Conservation (phyloP, 2,888 invertebrate genomes). For the Brachypterus glaber region DNA sequence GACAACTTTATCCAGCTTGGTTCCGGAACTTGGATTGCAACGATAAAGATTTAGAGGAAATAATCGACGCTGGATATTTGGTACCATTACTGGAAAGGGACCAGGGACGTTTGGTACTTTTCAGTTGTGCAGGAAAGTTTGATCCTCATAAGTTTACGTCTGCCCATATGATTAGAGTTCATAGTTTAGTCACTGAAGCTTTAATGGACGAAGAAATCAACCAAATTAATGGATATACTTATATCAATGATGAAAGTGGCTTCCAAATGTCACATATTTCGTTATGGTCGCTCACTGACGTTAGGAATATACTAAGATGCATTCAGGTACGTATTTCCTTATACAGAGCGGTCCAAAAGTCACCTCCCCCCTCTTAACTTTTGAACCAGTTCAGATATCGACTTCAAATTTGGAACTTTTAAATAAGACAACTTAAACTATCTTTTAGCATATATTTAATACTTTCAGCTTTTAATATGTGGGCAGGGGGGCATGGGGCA, state of each 20-base stretch:
- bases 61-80: conserved; percentile 71
- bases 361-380: no score
- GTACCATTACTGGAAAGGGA: conserved; percentile 68
- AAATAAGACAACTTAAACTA: no score
- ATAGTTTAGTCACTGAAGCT: conserved; percentile 76
- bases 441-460: no score
- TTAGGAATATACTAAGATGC: conserved; percentile 66
- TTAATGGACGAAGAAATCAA: conserved; percentile 77
- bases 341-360: no score
- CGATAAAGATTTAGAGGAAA: conserved; percentile 68
- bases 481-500: no score
- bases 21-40: conserved; percentile 71
- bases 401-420: no score
- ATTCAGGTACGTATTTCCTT: conserved; percentile 52
- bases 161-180: conserved; percentile 75
- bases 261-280: conserved; percentile 76
- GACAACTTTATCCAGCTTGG: conserved; percentile 80
- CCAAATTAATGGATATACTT: conserved; percentile 75
- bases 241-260: conserved; percentile 74
- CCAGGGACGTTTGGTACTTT: conserved; percentile 61
- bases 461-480: no score
- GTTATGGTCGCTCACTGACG: conserved; percentile 71
- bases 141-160: conserved; percentile 51
- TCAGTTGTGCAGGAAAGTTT: conserved; percentile 64
- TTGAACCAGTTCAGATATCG: no score